Conservation (phyloP, 2,113 vertebrate species). For the Embiotoca jacksoni region DNA sequence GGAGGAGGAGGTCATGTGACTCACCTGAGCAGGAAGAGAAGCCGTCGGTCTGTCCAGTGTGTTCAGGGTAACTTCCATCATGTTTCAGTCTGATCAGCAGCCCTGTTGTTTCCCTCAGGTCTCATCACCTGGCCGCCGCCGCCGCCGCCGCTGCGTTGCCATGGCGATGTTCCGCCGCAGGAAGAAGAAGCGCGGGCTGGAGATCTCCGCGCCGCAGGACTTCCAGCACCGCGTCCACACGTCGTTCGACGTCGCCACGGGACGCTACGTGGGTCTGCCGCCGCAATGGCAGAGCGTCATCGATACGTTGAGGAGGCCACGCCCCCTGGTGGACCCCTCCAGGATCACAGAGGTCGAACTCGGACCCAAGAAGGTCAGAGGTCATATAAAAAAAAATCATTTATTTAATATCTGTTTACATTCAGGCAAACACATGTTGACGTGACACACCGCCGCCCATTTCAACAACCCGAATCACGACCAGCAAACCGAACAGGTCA, state of each 20-base stretch:
- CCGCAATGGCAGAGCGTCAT: slow-evolving; percentile 95
- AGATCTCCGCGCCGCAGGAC: slow-evolving; percentile 91
- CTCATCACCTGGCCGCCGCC: neutral
- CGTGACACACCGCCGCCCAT: too few relatives aligned
- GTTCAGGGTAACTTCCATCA: neutral
- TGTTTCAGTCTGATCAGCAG: neutral
- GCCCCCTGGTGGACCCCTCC: slow-evolving; percentile 92
- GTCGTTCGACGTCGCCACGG: slow-evolving; percentile 87
- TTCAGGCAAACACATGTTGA: too few relatives aligned
- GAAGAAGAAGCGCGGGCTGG: slow-evolving; percentile 90
- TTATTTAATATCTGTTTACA: too few relatives aligned
- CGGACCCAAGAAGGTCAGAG: slow-evolving; percentile 89
- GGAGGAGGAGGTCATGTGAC: slow-evolving; percentile 46
- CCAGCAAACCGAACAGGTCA: too few relatives aligned
- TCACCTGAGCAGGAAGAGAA: slow-evolving; percentile 41
- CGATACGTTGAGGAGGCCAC: slow-evolving; percentile 90
- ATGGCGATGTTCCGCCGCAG: slow-evolving; percentile 90
- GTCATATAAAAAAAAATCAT: neutral
- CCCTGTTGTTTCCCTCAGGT: slow-evolving; percentile 47
- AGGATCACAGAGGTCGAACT: slow-evolving; percentile 88
- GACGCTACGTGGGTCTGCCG: slow-evolving; percentile 92
- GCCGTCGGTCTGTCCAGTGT: neutral
- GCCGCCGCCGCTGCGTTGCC: neutral
- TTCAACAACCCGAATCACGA: too few relatives aligned
- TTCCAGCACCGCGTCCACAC: slow-evolving; percentile 95